Base-by-base conservation (phyloP, 2,797 vertebrate species). In the Tapera naevia region DNA sequence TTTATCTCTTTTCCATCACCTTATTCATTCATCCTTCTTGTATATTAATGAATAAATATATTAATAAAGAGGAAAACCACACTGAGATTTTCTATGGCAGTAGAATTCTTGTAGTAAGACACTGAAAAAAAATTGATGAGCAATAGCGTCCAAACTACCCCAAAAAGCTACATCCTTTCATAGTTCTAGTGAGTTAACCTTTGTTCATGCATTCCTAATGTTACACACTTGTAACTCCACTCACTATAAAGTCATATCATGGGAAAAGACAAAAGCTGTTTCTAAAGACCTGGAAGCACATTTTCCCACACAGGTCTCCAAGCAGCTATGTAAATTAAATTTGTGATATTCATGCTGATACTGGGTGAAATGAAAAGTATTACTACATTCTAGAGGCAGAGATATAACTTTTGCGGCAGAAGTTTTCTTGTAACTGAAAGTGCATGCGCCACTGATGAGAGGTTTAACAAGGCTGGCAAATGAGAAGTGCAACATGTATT, bases 401-500 rank as follows among this genome's bases (percentile, higher is more conserved):
- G 33, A 48, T 90, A 90, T 78, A 83, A 80, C n/a, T 86, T 95
- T 64, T 62, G 41, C 43, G 81, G 30, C 46, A 64, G 86, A 80
- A 60, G 37, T 60, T 86, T 37, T 25, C 53, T 89, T 84, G 80
- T 86, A 95, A 86, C 37, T 0, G 1, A 37, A 88, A 91, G 28
- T 28, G 10, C 69, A 23, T 50, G 10, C 93, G 58, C 76, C 88
- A 88, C 83, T 80, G 75, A 88, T 85, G 58, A 93, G 80, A 89
- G 57, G 35, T 58, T 87, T 91, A 94, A 92, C 61, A 91, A 78
- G 90, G 17, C n/a, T 76, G 3, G 15, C 46, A 94, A 93, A 93
- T 48, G 79, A 96, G 69, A 66, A 56, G 27, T 37, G 46, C 35
- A 76, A 85, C 67, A 28, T 80, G 11, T 43, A 43, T 64, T 83